Base-by-base conservation (phyloP, 2,888 invertebrate species). In the Linyphia triangularis region DNA sequence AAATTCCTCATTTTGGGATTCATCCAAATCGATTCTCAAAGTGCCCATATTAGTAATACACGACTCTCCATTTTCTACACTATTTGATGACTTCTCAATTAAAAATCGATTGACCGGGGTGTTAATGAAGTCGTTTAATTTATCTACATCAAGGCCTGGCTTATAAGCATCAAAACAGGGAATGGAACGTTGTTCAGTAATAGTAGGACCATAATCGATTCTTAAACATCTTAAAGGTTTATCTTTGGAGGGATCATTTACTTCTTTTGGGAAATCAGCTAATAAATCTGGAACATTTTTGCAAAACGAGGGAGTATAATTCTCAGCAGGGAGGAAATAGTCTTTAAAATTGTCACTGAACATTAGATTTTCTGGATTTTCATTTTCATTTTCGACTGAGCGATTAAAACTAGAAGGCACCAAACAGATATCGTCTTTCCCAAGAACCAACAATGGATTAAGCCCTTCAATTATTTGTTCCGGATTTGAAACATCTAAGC, bases 301-400 rank as follows among this genome's bases (percentile, higher is more conserved):
- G 19, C 61, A 61, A 22, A 78, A 81, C 4, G 40, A 13, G 6
- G 75, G 83, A 10, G 63, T 24, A 33, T 43, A 61, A 28, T 69
- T 67, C n/a, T 88, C 86, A 19, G 83, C 9, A 4, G 88, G 83
- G 4, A 88, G 51, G n/a, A 88, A 88, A 19, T 88, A 88, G 77
- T 88, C 88, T 57, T 88, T 88, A 33, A 88, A 88, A 78, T 70
- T 69, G 28, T 88, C 88, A 28, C 82, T 88, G 51, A 83, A 88
- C 82, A 81, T 81, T 7, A 86, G 33, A 3, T 61, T 37, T 37
- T 86, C 79, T 16, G 40, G 43, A n/a, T 83, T 37, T 9, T 37
- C 43, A 28, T 13, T n/a, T 13, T 30, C 51, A 24, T 13, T 30
- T 1, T 30, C 63, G 24, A 22, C 51, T 3, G 43, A n/a, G 10